Conservation (phyloP, 2,888 invertebrate genomes). For the Formica aserva region DNA sequence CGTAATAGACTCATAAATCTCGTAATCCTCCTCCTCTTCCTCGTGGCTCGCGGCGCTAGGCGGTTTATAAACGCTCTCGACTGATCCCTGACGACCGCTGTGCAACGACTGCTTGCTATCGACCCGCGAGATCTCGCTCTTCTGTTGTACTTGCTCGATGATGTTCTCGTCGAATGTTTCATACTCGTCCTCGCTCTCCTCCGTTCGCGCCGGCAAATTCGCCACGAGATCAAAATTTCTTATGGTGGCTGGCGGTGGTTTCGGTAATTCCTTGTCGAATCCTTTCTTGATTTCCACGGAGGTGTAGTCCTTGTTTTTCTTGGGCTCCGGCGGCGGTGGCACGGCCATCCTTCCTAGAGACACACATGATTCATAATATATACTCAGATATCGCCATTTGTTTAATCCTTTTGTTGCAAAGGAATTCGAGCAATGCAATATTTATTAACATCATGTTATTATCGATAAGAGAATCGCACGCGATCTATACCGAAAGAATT, state of each 20-base stretch:
- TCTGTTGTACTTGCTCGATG: slow-evolving; percentile 76
- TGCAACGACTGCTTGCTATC: slow-evolving; percentile 79
- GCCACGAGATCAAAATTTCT: slow-evolving; percentile 82
- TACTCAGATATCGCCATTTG: not conserved
- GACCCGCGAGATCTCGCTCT: slow-evolving; percentile 69
- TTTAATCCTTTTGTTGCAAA: slow-evolving; percentile 7
- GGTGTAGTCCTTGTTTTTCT: slow-evolving; percentile 44
- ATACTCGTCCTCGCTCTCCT: slow-evolving; percentile 83
- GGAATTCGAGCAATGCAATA: not conserved
- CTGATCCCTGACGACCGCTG: slow-evolving; percentile 76
- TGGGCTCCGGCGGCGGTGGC: slow-evolving; percentile 74
- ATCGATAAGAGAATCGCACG: not conserved
- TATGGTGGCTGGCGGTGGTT: slow-evolving; percentile 74
- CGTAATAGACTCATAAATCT: slow-evolving; percentile 82
- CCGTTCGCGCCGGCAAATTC: slow-evolving; percentile 79
- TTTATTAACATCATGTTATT: not conserved
- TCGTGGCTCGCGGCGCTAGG: slow-evolving; percentile 76
- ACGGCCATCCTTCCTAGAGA: slow-evolving; percentile 70
- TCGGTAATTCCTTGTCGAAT: slow-evolving; percentile 63
- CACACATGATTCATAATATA: slow-evolving; percentile 9
- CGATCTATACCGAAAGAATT: not conserved
- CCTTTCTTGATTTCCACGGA: slow-evolving; percentile 29
- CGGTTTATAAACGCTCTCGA: slow-evolving; percentile 81
- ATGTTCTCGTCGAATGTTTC: slow-evolving; percentile 80
- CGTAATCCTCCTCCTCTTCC: slow-evolving; percentile 79